A percentile compares a stretch with the other conserved stretches of the same genome.
These are phyloP conservation scores for Synergus gifuensis DNA, from an alignment of 2,888 invertebrate species.

Conservation along the genomic window DNA sequence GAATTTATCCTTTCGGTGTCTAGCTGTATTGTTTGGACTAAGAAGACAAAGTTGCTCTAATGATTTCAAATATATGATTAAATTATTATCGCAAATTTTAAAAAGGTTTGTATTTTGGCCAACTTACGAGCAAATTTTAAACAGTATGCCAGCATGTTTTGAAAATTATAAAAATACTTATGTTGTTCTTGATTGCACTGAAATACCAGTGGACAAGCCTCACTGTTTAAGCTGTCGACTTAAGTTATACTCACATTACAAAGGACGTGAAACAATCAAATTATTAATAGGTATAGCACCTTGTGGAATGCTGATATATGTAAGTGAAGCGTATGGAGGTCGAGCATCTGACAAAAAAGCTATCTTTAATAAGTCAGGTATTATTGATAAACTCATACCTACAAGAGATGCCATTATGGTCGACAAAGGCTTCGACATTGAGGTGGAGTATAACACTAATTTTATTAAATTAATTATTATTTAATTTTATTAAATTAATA, in stretches of 20 bases:
- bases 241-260: constrained; percentile 48
- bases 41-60: background rate
- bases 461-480: constrained; percentile 46
- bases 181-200: constrained; percentile 48
- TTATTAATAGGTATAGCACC: constrained; percentile 40
- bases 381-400: constrained; percentile 43
- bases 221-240: constrained; percentile 46
- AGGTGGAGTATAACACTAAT: constrained; percentile 37
- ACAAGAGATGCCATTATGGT: constrained; percentile 52
- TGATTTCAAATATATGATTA: background rate
- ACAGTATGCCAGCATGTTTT: constrained; percentile 46
- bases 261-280: constrained; percentile 46
- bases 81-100: constrained; percentile 1
- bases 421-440: constrained; percentile 47
- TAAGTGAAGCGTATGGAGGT: constrained; percentile 45
- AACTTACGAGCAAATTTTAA: constrained; percentile 36
- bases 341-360: constrained; percentile 46
- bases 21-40: constrained; percentile 11
- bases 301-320: constrained; percentile 32
- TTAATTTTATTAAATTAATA: constrained; percentile 40
- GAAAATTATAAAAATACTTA: constrained; percentile 40
- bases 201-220: constrained; percentile 44
- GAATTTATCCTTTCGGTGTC: constrained; percentile 17
- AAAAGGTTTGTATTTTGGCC: constrained; percentile 19
- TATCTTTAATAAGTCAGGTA: constrained; percentile 29